Conservation (phyloP, 2,113 vertebrate species). For the Burhinus oedicnemus region DNA sequence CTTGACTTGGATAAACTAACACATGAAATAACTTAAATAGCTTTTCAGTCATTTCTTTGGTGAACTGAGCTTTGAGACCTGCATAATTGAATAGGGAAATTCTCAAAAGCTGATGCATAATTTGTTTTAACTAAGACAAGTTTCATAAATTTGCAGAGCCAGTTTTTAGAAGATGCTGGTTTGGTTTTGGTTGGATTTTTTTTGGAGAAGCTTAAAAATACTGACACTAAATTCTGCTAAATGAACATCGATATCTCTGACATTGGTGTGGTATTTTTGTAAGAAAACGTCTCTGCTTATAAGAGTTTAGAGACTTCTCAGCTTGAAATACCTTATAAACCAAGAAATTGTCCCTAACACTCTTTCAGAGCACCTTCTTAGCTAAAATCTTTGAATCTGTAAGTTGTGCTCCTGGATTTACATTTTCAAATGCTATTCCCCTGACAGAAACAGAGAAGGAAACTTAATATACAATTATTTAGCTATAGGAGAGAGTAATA, state of each 20-base stretch:
- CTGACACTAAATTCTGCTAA: not conserved
- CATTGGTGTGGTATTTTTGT: not conserved
- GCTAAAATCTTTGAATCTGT: not conserved
- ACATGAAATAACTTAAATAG: constrained; percentile 14
- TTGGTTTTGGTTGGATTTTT: not conserved
- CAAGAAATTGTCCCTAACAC: not conserved
- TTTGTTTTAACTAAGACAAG: not conserved
- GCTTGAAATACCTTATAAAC: not conserved
- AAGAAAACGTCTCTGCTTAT: not conserved
- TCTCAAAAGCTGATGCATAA: not conserved
- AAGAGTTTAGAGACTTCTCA: not conserved
- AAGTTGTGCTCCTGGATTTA: not conserved
- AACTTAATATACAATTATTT: not conserved
- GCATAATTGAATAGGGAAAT: not conserved
- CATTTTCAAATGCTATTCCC: not conserved
- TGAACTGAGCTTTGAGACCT: not conserved
- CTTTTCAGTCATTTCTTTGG: not conserved
- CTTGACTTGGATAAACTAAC: not conserved
- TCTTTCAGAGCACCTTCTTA: not conserved
- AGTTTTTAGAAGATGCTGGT: not conserved
- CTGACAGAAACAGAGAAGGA: not conserved
- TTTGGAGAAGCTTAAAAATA: not conserved
- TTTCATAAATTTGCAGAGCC: not conserved
- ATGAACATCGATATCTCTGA: not conserved
- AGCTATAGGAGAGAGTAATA: not conserved